phyloP scores from a whole-genome alignment of 2,113 vertebrate genomes.

The Toxostoma redivivum region DNA sequence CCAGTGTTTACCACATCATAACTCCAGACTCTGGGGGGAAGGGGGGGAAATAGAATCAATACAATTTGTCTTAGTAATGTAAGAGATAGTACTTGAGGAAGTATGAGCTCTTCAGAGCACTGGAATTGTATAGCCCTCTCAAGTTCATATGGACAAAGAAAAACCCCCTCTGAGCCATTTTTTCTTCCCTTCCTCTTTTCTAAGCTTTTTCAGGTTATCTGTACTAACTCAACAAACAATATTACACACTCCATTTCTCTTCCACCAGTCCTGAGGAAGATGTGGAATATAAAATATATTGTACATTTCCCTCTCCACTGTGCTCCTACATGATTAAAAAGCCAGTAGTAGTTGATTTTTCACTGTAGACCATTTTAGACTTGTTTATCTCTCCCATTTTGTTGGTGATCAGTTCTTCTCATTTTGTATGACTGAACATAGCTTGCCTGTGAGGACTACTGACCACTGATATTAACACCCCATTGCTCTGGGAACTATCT shows the following conservation, averaged over 20 bases:
- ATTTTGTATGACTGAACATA: neutral
- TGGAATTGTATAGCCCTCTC: neutral
- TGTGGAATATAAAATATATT: neutral
- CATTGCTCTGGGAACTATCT: neutral
- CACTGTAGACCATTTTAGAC: neutral
- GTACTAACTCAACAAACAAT: neutral
- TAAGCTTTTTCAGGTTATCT: neutral
- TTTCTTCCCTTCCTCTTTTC: neutral
- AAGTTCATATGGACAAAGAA: neutral
- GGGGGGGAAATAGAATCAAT: neutral
- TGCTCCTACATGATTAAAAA: neutral
- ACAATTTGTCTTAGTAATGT: neutral
- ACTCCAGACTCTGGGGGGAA: neutral
- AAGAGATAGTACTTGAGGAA: neutral
- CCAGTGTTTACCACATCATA: neutral
- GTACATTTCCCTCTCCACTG: neutral
- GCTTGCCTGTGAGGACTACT: neutral
- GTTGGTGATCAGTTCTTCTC: neutral
- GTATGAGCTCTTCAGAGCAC: neutral
- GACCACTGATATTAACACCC: neutral
- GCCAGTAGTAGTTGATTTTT: neutral
- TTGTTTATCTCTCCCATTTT: neutral
- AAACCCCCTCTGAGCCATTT: neutral
- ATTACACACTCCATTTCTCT: neutral
- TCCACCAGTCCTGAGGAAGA: neutral